Percentiles rank a stretch among this genome's conserved stretches.
phyloP scores from a whole-genome alignment of 2,113 vertebrate species.

The Lophotis ruficrista region DNA sequence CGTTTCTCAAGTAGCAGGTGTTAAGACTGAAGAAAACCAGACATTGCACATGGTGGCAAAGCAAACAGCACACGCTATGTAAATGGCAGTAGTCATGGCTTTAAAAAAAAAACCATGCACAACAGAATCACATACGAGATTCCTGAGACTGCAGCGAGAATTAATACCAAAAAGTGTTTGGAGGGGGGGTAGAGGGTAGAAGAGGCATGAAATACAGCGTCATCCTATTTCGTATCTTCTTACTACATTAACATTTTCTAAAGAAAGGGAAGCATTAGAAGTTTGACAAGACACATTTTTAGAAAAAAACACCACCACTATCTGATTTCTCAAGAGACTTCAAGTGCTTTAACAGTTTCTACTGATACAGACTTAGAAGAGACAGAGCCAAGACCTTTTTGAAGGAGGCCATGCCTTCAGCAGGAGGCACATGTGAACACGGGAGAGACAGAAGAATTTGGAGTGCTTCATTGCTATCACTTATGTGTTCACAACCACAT shows the following conservation, averaged over 20 bases:
- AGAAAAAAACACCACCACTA: neutral
- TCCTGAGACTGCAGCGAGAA: neutral
- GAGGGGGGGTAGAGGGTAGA: neutral
- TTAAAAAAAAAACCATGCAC: neutral
- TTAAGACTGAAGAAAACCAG: conserved; percentile 28
- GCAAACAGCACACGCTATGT: neutral
- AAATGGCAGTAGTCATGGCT: neutral
- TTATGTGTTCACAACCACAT: fast-evolving
- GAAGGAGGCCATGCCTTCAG: neutral
- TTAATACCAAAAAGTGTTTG: neutral
- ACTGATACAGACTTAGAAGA: neutral
- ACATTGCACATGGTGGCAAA: neutral
- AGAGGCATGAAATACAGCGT: neutral
- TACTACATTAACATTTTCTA: neutral
- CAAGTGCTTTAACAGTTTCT: neutral
- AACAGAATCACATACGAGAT: neutral
- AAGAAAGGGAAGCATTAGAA: neutral
- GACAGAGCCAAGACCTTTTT: neutral
- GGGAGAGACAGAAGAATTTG: neutral
- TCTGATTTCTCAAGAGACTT: neutral
- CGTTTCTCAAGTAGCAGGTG: conserved; percentile 5
- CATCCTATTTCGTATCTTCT: neutral
- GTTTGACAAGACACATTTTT: no score
- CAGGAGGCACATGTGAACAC: neutral
- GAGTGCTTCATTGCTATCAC: neutral